A percentile compares a stretch with the other conserved stretches of the same genome.
These are phyloP conservation scores for Furcula furcula DNA, from an alignment of 2,888 invertebrate genomes.

Conservation along the genomic window DNA sequence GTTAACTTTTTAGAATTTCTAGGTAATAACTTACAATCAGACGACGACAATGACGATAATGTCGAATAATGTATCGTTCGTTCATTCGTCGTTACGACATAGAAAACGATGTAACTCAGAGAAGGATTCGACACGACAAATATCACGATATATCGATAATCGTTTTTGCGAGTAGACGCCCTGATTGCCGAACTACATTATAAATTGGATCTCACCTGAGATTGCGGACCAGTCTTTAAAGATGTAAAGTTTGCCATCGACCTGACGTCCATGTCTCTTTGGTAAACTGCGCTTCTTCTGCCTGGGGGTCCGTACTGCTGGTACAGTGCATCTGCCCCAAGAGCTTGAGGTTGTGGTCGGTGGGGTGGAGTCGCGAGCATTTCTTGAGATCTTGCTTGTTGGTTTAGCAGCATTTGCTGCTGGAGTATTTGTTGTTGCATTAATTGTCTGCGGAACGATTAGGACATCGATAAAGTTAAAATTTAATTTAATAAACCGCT, in stretches of 20 bases:
- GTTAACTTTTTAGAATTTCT: no score
- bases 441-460: conserved; percentile 49
- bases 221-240: conserved; percentile 63
- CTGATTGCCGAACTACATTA: no score
- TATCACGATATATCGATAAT: no score
- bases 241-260: conserved; percentile 76
- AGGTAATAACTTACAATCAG: no score
- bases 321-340: conserved; percentile 73
- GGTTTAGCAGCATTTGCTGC: conserved; percentile 73
- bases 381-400: conserved; percentile 81
- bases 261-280: conserved; percentile 67
- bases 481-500: no score
- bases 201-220: conserved; percentile 58
- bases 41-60: no score
- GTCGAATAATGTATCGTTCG: no score
- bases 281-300: conserved; percentile 67
- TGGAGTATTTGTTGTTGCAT: conserved; percentile 76
- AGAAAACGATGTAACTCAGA: no score
- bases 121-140: no score
- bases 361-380: conserved; percentile 72
- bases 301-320: conserved; percentile 75
- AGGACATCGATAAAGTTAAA: no score
- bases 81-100: no score
- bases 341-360: conserved; percentile 57
- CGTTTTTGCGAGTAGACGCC: no score